Conservation (phyloP, 2,888 invertebrate genomes). For the Gastracanthus pulcherrimus region DNA sequence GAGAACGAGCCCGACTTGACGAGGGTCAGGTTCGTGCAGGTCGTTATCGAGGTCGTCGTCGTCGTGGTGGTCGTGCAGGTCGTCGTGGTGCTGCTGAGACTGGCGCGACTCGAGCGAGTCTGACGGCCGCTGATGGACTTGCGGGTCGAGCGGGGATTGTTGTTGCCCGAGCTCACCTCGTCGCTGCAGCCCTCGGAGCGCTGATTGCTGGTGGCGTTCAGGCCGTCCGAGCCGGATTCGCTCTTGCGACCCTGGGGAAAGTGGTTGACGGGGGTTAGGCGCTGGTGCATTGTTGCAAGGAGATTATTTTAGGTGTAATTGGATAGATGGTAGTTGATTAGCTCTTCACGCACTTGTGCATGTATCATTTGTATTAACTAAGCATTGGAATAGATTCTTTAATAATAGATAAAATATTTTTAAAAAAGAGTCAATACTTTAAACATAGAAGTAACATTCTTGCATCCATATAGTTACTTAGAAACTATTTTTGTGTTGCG, state of each 20-base stretch:
- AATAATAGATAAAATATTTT: too few relatives aligned
- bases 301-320: too few relatives aligned
- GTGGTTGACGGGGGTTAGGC: too few relatives aligned
- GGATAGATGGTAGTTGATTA: too few relatives aligned
- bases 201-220: conserved; percentile 65
- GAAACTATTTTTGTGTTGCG: too few relatives aligned
- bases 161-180: conserved; percentile 56
- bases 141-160: conserved; percentile 32
- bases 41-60: not conserved
- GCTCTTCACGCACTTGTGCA: too few relatives aligned
- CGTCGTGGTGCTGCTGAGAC: conserved; percentile 66
- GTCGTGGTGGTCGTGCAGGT: conserved; percentile 46
- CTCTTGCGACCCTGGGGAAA: conserved; percentile 78
- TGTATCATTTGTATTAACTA: too few relatives aligned
- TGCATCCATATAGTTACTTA: too few relatives aligned
- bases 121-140: conserved; percentile 37
- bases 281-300: too few relatives aligned
- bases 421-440: too few relatives aligned
- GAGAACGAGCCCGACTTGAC: conserved; percentile 89
- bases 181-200: conserved; percentile 73
- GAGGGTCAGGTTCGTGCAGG: conserved; percentile 71
- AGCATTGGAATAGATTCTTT: too few relatives aligned
- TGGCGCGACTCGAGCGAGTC: conserved; percentile 60
- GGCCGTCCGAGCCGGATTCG: conserved; percentile 81
- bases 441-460: too few relatives aligned